Percentiles rank a stretch among this genome's conserved stretches.
Evolutionary conservation across 2,113 vertebrate species (phyloP).

Genomic region (Poeciliopsis turrubarensis): DNA sequence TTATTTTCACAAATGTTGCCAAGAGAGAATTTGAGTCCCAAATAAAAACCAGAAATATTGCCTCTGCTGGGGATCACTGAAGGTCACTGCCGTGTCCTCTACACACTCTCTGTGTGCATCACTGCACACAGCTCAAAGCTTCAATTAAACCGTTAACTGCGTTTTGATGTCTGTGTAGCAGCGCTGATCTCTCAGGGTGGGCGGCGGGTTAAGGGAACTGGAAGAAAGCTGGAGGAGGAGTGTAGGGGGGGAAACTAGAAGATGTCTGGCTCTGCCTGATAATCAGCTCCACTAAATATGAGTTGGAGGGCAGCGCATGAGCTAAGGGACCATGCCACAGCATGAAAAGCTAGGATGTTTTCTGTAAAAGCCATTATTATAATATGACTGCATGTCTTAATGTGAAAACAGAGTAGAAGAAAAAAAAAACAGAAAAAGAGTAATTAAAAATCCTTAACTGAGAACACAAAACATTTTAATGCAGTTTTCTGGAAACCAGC

Average conservation of each 20-base stretch:
- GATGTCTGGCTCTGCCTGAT: slow-evolving; percentile 50
- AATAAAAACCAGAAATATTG: slow-evolving; percentile 53
- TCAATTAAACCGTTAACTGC: slow-evolving; percentile 70
- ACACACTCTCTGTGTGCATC: slow-evolving; percentile 23
- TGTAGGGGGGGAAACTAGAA: slow-evolving; percentile 15
- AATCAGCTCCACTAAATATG: slow-evolving; percentile 48
- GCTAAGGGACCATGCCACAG: slow-evolving; percentile 7
- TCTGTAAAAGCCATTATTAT: slow-evolving; percentile 1
- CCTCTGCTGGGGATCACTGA: slow-evolving; percentile 68
- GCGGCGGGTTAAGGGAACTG: slow-evolving; percentile 19
- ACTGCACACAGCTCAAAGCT: slow-evolving; percentile 60
- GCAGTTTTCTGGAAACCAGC: too few relatives aligned
- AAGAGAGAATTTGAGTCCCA: slow-evolving; percentile 31
- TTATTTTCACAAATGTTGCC: slow-evolving; percentile 4
- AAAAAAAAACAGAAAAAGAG: neutral
- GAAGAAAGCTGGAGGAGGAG: slow-evolving; percentile 23
- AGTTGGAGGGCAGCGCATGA: slow-evolving; percentile 13
- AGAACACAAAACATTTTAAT: too few relatives aligned
- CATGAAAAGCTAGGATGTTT: slow-evolving; percentile 7
- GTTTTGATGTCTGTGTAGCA: slow-evolving; percentile 64
- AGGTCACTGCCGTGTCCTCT: slow-evolving; percentile 76
- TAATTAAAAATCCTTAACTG: too few relatives aligned
- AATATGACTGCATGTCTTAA: neutral
- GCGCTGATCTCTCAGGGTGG: slow-evolving; percentile 37
- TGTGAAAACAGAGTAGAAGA: neutral